phyloP scores from a whole-genome alignment of 2,888 invertebrate genomes.

The Onthophagus sagittarius region DNA sequence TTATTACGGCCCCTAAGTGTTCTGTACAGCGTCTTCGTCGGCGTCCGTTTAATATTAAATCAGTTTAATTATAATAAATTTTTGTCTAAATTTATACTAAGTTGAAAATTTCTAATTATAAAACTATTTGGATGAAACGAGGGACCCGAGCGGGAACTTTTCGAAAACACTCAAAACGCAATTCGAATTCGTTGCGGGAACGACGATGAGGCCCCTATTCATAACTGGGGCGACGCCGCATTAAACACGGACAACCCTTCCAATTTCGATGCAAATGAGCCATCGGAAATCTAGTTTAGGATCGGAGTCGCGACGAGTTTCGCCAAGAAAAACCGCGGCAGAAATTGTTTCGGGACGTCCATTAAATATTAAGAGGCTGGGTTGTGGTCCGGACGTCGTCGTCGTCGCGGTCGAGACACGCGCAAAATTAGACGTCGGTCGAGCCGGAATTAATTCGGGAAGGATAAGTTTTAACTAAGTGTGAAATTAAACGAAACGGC shows the following conservation, averaged over 20 bases:
- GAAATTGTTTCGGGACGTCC: constrained; percentile 2
- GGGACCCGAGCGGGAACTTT: not conserved
- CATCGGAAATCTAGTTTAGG: constrained; percentile 8
- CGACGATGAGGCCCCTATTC: not conserved
- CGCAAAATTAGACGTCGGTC: constrained; percentile 3
- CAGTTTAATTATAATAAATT: not conserved
- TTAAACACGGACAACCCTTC: constrained; percentile 10
- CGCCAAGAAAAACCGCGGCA: not conserved
- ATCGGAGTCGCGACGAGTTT: not conserved
- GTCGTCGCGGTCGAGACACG: not conserved
- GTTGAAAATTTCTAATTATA: not conserved
- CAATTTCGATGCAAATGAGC: constrained; percentile 12
- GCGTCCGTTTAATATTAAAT: not conserved
- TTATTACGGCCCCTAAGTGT: not conserved
- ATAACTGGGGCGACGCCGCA: not conserved
- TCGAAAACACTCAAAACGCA: not conserved
- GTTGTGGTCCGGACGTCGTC: constrained; percentile 16
- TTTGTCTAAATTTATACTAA: not conserved
- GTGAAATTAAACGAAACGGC: constrained; percentile 26
- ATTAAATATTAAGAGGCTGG: constrained; percentile 22
- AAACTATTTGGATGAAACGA: not conserved
- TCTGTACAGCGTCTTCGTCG: not conserved
- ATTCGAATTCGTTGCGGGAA: not conserved
- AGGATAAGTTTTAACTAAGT: constrained; percentile 26
- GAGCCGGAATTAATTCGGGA: constrained; percentile 23